Conservation (phyloP, 2,888 invertebrate genomes). For the Drosophila rubida region DNA sequence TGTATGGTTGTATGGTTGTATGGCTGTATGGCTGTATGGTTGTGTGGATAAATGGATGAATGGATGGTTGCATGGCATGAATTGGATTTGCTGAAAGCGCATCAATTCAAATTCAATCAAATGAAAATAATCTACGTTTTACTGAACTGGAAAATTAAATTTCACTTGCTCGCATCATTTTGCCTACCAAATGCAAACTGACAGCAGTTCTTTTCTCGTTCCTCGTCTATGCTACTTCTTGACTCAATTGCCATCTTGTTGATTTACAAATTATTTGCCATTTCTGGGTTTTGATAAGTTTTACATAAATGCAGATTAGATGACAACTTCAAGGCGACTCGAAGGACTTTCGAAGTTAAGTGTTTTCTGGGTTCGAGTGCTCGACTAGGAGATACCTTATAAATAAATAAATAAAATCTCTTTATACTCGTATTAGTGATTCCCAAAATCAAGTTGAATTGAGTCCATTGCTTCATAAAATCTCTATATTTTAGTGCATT, state of each 20-base stretch:
- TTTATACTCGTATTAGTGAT: too few species aligned
- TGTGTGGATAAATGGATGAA: slow-evolving; percentile 17
- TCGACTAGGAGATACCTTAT: neutral
- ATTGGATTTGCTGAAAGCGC: slow-evolving; percentile 47
- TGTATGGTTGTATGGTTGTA: slow-evolving; percentile 18
- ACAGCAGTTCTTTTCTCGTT: slow-evolving; percentile 6
- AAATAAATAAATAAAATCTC: too few species aligned
- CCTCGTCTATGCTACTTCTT: too few species aligned
- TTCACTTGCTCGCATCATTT: slow-evolving; percentile 33
- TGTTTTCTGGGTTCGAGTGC: neutral
- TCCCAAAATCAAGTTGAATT: too few species aligned
- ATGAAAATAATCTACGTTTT: slow-evolving; percentile 49
- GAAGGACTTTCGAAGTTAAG: too few species aligned
- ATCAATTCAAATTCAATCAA: slow-evolving; percentile 63
- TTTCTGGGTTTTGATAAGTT: neutral
- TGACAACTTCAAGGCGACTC: too few species aligned
- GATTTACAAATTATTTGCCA: slow-evolving; percentile 31
- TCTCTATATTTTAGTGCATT: too few species aligned
- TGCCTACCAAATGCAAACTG: slow-evolving; percentile 9
- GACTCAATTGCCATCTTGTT: neutral
- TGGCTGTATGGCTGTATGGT: slow-evolving; percentile 10
- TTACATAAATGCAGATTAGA: slow-evolving; percentile 2
- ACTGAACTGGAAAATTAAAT: slow-evolving; percentile 57
- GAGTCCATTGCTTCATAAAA: too few species aligned
- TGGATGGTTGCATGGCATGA: slow-evolving; percentile 16